These are phyloP conservation scores for Caenorhabditis macrosperma DNA, from an alignment of 2,888 invertebrate genomes.

Conservation along the genomic window DNA sequence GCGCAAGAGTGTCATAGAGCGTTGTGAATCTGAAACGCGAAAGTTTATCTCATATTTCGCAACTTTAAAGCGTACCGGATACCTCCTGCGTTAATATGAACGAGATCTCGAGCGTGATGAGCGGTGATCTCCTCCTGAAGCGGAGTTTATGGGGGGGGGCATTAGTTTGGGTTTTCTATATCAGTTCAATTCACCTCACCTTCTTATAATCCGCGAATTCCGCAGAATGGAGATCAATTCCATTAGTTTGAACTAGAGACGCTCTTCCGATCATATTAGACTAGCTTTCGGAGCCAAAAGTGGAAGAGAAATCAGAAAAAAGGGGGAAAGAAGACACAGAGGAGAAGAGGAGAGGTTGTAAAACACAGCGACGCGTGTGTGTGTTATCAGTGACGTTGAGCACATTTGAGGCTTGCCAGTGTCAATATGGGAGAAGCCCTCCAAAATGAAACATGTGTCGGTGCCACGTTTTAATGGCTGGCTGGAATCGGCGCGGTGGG, in stretches of 20 bases:
- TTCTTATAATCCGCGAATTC: conserved; percentile 36
- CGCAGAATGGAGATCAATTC: conserved; percentile 17
- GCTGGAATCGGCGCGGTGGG: no score
- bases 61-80: conserved; percentile 36
- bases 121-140: conserved; percentile 60
- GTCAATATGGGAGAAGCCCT: conserved; percentile 27
- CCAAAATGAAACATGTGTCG: conserved; percentile 21
- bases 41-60: not conserved
- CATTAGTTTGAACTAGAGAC: conserved; percentile 23
- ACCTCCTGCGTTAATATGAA: conserved; percentile 67
- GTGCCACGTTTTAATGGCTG: not conserved
- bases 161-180: no score
- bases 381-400: conserved; percentile 53
- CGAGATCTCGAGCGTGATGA: conserved; percentile 61
- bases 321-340: conserved; percentile 3
- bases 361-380: conserved; percentile 18
- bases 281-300: not conserved
- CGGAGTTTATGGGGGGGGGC: no score
- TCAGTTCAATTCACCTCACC: not conserved
- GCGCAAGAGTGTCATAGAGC: conserved; percentile 62
- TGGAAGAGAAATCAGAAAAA: conserved; percentile 2
- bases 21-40: conserved; percentile 61
- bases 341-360: conserved; percentile 31
- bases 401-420: conserved; percentile 18
- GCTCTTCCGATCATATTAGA: conserved; percentile 42